These are phyloP conservation scores for Microtus richardsoni DNA, from an alignment of 2,113 vertebrate species.

Conservation along the genomic window DNA sequence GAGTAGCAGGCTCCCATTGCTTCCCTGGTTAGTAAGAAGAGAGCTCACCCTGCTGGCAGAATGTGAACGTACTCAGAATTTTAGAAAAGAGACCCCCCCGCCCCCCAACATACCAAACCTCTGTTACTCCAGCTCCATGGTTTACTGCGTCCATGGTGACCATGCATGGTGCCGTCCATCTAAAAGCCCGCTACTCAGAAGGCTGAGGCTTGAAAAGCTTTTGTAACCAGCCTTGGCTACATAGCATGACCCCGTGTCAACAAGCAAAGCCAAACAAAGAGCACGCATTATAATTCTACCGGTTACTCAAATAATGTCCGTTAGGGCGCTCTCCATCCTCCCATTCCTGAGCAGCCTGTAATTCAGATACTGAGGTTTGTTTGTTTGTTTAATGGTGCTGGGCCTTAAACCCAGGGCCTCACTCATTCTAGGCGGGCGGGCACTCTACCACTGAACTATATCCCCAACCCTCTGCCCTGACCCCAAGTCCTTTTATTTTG, in stretches of 20 bases:
- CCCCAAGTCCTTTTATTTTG: background rate
- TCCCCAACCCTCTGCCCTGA: background rate
- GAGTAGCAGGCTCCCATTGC: accelerated
- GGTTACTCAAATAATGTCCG: background rate
- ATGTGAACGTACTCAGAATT: background rate
- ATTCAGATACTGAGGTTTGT: background rate
- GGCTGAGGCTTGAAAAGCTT: background rate
- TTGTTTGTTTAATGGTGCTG: background rate
- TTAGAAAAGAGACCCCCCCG: background rate
- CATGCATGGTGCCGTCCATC: background rate
- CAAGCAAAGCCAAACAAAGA: background rate
- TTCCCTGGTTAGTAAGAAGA: background rate
- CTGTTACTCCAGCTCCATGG: background rate
- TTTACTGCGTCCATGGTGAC: background rate
- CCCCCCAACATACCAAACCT: background rate
- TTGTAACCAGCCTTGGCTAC: background rate
- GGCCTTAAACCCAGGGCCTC: background rate
- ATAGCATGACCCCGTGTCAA: background rate
- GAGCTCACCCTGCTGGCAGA: slow-evolving; percentile 16
- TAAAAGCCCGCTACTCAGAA: background rate
- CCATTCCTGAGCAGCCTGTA: background rate
- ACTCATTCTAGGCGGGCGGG: background rate
- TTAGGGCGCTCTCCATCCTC: background rate
- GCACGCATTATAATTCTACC: background rate
- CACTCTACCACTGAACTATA: background rate